Base-by-base conservation (phyloP, 2,113 vertebrate species). In the Microcebus murinus region DNA sequence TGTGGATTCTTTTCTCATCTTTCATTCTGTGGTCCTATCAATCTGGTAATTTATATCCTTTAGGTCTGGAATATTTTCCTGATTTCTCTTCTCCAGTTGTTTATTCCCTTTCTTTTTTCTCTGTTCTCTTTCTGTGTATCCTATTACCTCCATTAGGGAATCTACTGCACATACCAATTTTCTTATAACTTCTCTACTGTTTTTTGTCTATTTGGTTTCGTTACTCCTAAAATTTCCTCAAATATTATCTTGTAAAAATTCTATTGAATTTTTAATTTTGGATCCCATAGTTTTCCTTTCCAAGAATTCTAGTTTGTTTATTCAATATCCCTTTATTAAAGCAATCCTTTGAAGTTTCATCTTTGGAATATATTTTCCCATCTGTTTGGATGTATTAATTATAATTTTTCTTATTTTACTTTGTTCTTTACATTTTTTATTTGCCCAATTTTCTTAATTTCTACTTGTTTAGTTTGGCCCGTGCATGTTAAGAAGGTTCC, bases 261-360 rank as follows among this genome's bases (percentile, higher is more conserved):
- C 42, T 90, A 79, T 14, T 87, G 9, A 92, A 50, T 83, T 77
- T 70, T 45, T 74, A 39, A 68, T 92, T 96, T 93, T 27, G 65
- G 18, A 84, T 39, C n/a, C 31, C 20, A 63, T 76, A 82, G 3
- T 57, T 74, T 95, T 88, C 4, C 82, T 80, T 94, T 68, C 70
- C 25, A 94, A 92, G n/a, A 91, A 93, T 85, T 85, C 42, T 36
- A 87, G 23, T 50, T 59, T 95, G 42, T 83, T 92, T 79, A 42
- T 21, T 90, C 81, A 59, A 39, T 82, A 14, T 27, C 50, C 0
- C 18, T 6, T 71, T 86, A 67, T 18, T 63, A n/a, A 18, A 67
- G 31, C 14, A 67, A 67, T 31, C 55, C 29, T 82, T 57, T 74
- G 83, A 23, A 36, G 11, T 92, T 95, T 90, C 23, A 67, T 92